Base-by-base conservation (phyloP, 2,888 invertebrate genomes). In the Diabrotica balteata region DNA sequence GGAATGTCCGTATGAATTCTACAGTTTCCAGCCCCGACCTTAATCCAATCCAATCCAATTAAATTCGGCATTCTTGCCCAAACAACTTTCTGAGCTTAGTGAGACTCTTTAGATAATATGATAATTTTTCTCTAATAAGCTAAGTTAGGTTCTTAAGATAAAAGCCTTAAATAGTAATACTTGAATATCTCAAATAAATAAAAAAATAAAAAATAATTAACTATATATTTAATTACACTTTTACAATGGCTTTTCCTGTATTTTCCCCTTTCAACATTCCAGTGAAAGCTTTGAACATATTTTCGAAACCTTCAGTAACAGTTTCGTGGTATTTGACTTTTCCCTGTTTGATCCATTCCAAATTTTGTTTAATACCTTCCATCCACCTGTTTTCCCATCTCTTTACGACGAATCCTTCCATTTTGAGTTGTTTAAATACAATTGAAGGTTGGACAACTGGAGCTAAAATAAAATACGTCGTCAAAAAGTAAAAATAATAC, bases 321-420 rank as follows among this genome's bases (percentile, higher is more conserved):
- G 91, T 91, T 82, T 93, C 93, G 71, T 85, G 85, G 78, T 90
- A 90, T 77, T 89, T 88, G 9, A 93, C 76, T 83, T 91, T 92
- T 47, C 91, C 92, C 84, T 90, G 88, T 59, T 84, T 82, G 66
- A 92, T 83, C 90, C 89, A 90, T 67, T 86, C 81, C n/a, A 87
- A 76, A 81, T 92, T 90, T 72, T 89, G 87, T 44, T 85, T 78
- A 42, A 90, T 86, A 3, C 90, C 91, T 81, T 91, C 90, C 42
- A 84, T 78, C 88, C 88, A 90, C 62, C 88, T 85, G 70, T 87
- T 81, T 2, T 68, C 62, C 74, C 75, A 79, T 68, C 76, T 68
- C 7, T 57, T 58, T 0, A 77, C 76, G 1, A 71, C 10, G 57
- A 79, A 78, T 50, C 79, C 79, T 69, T 79, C 78, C 68, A 79